Evolutionary conservation across 2,797 vertebrate genomes (phyloP).

Genomic region (Oreortyx pictus): DNA sequence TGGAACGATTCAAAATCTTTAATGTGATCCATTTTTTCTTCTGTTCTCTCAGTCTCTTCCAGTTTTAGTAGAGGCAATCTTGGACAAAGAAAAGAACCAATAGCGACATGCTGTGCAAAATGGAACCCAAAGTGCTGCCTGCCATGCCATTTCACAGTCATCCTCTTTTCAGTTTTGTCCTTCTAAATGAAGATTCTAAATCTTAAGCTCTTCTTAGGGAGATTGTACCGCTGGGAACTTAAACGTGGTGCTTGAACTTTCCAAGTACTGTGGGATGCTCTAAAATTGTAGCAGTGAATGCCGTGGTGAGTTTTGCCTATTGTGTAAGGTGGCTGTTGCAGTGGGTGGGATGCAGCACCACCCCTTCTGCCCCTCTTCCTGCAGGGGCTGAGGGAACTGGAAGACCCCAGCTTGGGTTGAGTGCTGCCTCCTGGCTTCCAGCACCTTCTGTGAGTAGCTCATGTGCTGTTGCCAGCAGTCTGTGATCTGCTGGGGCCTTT

Average conservation of each 20-base stretch:
- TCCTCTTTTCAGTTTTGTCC: not conserved
- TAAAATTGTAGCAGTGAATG: accelerated
- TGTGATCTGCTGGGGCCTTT: not conserved
- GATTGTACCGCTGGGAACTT: not conserved
- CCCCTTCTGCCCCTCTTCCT: not conserved
- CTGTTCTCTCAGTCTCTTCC: not conserved
- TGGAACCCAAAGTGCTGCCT: not conserved
- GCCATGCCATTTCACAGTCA: not conserved
- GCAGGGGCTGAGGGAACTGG: not conserved
- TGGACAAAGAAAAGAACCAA: not conserved
- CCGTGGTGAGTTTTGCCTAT: not conserved
- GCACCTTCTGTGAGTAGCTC: not conserved
- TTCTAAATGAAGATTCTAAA: not conserved
- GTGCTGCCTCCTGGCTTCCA: not conserved
- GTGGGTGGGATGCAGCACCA: not conserved
- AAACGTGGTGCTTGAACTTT: not conserved
- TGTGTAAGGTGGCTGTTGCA: not conserved
- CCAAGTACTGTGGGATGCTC: not conserved
- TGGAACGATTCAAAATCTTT: not conserved
- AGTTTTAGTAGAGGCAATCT: not conserved
- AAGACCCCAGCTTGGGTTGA: not conserved
- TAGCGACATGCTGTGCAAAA: not conserved
- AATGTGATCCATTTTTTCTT: not conserved
- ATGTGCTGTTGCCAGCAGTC: not conserved
- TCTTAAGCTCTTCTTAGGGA: not conserved